These are phyloP conservation scores for Phyllotis vaccarum DNA, from an alignment of 2,797 vertebrate genomes.

Conservation along the genomic window DNA sequence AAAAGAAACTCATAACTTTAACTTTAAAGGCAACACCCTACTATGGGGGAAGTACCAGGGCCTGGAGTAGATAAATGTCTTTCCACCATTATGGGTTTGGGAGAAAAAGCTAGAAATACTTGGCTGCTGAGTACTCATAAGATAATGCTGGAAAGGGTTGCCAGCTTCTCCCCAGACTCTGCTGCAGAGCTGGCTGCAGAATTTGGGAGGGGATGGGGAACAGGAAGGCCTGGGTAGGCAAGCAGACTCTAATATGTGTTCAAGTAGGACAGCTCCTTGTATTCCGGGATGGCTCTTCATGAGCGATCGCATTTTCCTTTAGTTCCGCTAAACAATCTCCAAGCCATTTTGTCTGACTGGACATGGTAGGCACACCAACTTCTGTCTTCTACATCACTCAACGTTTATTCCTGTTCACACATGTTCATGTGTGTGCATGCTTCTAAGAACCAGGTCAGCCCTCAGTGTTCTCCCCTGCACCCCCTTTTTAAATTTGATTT, in stretches of 20 bases:
- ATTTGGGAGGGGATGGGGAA: accelerated
- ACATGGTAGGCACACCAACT: neutral
- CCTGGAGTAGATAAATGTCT: neutral
- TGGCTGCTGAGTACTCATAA: neutral
- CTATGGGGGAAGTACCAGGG: neutral
- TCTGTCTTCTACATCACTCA: too few relatives aligned
- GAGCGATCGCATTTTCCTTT: neutral
- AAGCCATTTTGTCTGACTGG: neutral
- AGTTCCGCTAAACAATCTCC: neutral
- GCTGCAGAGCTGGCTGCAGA: neutral
- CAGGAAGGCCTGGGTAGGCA: accelerated
- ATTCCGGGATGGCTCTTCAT: neutral
- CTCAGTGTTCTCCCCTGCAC: neutral
- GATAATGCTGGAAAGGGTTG: too few relatives aligned
- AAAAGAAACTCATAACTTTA: neutral
- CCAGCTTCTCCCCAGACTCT: neutral
- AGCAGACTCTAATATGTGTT: neutral
- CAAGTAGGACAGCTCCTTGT: neutral
- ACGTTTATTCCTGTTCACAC: too few relatives aligned
- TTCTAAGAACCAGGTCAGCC: neutral
- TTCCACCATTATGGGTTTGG: neutral
- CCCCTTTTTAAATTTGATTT: neutral
- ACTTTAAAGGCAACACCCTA: neutral
- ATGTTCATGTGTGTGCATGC: neutral
- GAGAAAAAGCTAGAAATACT: neutral